Percentiles rank a stretch among this genome's conserved stretches.
Evolutionary conservation across 2,797 vertebrate genomes (phyloP).

Genomic region (Etheostoma nigrum): DNA sequence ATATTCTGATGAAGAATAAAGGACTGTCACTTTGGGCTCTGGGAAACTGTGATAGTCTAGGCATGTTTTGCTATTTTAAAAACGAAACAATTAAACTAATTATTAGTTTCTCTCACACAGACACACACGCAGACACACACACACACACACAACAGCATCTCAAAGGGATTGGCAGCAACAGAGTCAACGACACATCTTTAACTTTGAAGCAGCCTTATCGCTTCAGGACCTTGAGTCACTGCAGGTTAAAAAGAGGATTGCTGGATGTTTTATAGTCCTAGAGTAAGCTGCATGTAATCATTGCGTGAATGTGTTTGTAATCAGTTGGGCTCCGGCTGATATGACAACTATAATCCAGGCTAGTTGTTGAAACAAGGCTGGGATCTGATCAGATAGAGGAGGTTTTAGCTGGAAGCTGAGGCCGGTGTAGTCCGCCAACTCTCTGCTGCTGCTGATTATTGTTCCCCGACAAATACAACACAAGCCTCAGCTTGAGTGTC

Average conservation of each 20-base stretch:
- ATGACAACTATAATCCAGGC: conserved; percentile 63
- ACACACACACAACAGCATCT: conserved; percentile 41
- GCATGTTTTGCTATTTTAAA: background rate
- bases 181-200: conserved; percentile 34
- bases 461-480: conserved; percentile 42
- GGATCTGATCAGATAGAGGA: conserved; percentile 73
- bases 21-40: background rate
- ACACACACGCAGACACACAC: no score
- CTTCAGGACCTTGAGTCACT: conserved; percentile 48
- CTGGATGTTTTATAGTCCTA: conserved; percentile 50
- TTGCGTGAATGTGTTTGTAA: conserved; percentile 64
- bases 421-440: conserved; percentile 53
- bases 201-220: conserved; percentile 66
- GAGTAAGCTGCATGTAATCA: conserved; percentile 77
- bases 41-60: background rate
- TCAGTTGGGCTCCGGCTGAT: conserved; percentile 64
- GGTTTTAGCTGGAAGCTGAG: conserved; percentile 57
- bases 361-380: conserved; percentile 55
- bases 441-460: conserved; percentile 69
- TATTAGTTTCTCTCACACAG: background rate
- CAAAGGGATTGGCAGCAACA: conserved; percentile 63
- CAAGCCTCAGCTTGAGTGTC: conserved; percentile 32
- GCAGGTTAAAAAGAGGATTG: conserved; percentile 33
- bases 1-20: no score
- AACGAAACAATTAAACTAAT: background rate